Evolutionary conservation across 2,888 invertebrate genomes (phyloP).

Genomic region (Pachliopta kotzebuea): DNA sequence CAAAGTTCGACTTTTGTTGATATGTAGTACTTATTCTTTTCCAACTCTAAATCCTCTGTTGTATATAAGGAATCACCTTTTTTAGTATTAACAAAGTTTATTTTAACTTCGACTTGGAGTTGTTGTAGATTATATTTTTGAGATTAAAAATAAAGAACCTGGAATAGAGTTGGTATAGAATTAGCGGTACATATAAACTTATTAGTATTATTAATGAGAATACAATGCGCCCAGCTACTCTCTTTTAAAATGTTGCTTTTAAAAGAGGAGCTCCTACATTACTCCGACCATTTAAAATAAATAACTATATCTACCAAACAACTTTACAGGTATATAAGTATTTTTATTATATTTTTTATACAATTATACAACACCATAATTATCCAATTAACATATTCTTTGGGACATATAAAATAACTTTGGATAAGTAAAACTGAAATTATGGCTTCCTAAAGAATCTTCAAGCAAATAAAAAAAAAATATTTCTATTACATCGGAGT

Average conservation of each 20-base stretch:
- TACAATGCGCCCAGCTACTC: slow-evolving; percentile 54
- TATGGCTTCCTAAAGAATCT: background rate
- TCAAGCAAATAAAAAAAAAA: background rate
- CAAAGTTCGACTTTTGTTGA: slow-evolving; percentile 74
- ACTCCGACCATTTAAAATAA: slow-evolving; percentile 66
- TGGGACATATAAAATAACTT: slow-evolving; percentile 75
- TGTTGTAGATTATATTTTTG: background rate
- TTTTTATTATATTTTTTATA: slow-evolving; percentile 72
- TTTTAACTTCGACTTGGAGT: background rate
- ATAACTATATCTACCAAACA: slow-evolving; percentile 70
- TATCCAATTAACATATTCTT: slow-evolving; percentile 74
- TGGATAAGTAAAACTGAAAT: slow-evolving; percentile 59
- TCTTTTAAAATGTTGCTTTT: slow-evolving; percentile 72
- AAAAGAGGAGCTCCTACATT: slow-evolving; percentile 68
- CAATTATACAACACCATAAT: slow-evolving; percentile 75
- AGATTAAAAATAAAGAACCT: background rate
- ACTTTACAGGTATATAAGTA: slow-evolving; percentile 76
- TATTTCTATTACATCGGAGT: background rate
- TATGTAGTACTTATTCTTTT: slow-evolving; percentile 35
- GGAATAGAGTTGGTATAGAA: slow-evolving; percentile 33
- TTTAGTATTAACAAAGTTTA: background rate
- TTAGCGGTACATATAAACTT: slow-evolving; percentile 39
- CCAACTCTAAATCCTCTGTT: slow-evolving; percentile 15
- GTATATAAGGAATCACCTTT: background rate
- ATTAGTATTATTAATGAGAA: slow-evolving; percentile 64